A percentile compares a stretch with the other conserved stretches of the same genome.
These are phyloP conservation scores for Romanomermis culicivorax DNA, from an alignment of 2,888 invertebrate species.

Conservation along the genomic window DNA sequence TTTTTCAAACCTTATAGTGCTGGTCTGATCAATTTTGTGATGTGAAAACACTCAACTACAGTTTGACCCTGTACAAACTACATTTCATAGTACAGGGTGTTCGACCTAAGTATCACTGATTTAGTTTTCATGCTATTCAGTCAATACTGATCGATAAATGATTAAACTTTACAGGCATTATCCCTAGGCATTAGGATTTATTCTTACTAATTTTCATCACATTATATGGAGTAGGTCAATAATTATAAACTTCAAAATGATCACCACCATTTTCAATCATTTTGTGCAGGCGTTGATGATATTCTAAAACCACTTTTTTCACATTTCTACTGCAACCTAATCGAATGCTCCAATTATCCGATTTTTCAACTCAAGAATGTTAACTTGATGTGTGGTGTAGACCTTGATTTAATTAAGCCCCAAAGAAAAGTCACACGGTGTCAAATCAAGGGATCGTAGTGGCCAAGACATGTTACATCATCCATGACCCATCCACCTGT, in stretches of 20 bases:
- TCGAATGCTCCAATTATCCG: not conserved
- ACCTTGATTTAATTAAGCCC: slow-evolving; percentile 1
- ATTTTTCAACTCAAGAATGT: not conserved
- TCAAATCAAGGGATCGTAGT: slow-evolving; percentile 9
- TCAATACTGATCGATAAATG: not conserved
- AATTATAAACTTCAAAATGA: not conserved
- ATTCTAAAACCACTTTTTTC: not conserved
- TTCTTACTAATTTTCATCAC: not conserved
- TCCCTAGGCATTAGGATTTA: not conserved
- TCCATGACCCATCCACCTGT: slow-evolving; percentile 4
- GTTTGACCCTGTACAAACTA: too few species aligned
- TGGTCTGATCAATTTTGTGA: too few species aligned
- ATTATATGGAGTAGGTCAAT: not conserved
- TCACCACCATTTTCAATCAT: not conserved
- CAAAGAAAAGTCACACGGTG: slow-evolving; percentile 10
- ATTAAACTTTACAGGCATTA: not conserved
- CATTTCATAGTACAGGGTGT: not conserved
- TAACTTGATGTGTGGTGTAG: not conserved
- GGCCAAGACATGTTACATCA: not conserved
- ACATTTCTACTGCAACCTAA: not conserved
- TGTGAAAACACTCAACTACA: too few species aligned
- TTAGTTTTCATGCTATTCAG: not conserved
- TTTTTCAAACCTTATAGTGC: too few species aligned
- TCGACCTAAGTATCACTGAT: not conserved
- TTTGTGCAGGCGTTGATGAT: not conserved